Conservation (phyloP, 2,113 vertebrate genomes). For the Percopsis transmontana region DNA sequence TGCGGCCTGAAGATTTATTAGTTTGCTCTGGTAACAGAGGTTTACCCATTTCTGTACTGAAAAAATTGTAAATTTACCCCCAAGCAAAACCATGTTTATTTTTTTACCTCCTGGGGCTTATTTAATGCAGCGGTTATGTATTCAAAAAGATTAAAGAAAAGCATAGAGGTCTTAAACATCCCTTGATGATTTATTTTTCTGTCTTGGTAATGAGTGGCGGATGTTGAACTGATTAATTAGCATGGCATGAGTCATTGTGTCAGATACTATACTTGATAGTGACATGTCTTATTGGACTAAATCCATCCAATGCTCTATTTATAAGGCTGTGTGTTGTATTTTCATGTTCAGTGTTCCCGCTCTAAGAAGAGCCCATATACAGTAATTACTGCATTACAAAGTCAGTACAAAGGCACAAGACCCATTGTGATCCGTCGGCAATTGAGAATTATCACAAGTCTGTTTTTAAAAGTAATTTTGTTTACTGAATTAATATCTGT, state of each 20-base stretch:
- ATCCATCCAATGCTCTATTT: conserved; percentile 53
- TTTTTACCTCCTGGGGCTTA: background rate
- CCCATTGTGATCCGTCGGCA: background rate
- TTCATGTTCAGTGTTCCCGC: conserved; percentile 33
- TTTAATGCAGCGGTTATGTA: conserved; percentile 7
- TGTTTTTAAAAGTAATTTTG: background rate
- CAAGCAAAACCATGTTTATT: background rate
- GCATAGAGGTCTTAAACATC: conserved; percentile 47
- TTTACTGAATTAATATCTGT: conserved; percentile 46
- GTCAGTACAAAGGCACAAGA: conserved; percentile 30
- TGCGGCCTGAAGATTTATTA: background rate
- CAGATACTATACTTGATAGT: conserved; percentile 57
- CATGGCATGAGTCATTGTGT: conserved; percentile 65
- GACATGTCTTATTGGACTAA: conserved; percentile 57
- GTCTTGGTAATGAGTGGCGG: conserved; percentile 41
- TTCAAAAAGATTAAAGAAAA: conserved; percentile 45
- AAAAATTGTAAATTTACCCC: conserved; percentile 21
- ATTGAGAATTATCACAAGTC: conserved; percentile 11
- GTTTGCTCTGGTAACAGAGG: background rate
- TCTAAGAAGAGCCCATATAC: conserved; percentile 33
- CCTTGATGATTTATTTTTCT: conserved; percentile 15
- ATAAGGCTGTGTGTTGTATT: conserved; percentile 52
- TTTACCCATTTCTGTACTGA: background rate
- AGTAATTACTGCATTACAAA: conserved; percentile 57
- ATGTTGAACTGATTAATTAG: conserved; percentile 63